Conservation (phyloP, 2,797 vertebrate genomes). For the Saxicola maurus region DNA sequence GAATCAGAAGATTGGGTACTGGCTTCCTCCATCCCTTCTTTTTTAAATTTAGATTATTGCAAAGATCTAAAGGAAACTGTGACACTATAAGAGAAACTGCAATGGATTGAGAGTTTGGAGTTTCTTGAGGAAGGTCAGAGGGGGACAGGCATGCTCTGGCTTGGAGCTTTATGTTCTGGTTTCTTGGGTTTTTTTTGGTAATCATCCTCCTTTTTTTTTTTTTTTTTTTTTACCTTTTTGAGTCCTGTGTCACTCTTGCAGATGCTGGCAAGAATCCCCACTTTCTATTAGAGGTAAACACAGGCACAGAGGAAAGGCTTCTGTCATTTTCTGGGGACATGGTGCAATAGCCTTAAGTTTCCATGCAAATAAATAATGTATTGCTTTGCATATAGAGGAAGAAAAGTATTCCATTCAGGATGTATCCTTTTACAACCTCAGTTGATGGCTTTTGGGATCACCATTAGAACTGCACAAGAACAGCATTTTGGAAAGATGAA, state of each 20-base stretch:
- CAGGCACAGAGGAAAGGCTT: background rate
- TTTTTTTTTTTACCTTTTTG: background rate
- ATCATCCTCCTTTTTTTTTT: background rate
- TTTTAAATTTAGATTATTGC: background rate
- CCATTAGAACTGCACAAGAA: background rate
- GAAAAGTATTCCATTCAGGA: background rate
- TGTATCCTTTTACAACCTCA: background rate
- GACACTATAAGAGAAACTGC: background rate
- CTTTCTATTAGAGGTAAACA: background rate
- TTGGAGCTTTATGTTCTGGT: background rate
- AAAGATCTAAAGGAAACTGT: background rate
- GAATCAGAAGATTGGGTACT: background rate
- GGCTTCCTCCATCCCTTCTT: background rate
- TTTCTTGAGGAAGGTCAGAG: background rate
- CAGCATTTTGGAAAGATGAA: background rate
- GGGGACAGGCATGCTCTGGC: accelerated
- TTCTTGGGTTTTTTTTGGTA: background rate
- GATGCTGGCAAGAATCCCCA: background rate
- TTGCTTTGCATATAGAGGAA: background rate
- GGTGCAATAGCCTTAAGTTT: background rate
- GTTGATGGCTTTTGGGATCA: background rate
- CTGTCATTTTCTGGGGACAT: background rate
- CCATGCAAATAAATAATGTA: slow-evolving; percentile 4
- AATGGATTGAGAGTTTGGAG: background rate
- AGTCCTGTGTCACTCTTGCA: background rate